Percentiles rank a stretch among this genome's conserved stretches.
Evolutionary conservation across 1,140 invertebrate species (phyloP).

Genomic region (Ooceraea biroi): DNA sequence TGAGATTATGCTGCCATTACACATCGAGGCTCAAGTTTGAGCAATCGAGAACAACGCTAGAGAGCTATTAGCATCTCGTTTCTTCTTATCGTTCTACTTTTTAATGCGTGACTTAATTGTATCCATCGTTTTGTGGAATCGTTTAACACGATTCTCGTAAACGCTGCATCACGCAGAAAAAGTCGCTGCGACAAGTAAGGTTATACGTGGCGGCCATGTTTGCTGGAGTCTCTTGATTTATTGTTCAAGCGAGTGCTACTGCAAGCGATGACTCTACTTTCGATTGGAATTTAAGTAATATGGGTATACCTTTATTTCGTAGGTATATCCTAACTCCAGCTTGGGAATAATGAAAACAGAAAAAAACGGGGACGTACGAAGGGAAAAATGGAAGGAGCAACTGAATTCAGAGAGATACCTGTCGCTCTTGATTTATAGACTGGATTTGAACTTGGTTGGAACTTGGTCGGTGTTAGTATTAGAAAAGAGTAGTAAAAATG

Average conservation of each 20-base stretch:
- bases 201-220: background rate
- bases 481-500: too few species aligned
- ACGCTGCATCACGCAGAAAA: background rate
- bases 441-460: background rate
- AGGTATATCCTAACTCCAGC: background rate
- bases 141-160: background rate
- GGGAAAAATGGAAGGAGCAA: background rate
- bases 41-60: background rate
- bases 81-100: background rate
- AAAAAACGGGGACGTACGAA: background rate
- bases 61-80: background rate
- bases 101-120: background rate
- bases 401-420: background rate
- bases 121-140: background rate
- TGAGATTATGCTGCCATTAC: background rate
- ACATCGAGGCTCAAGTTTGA: background rate
- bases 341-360: background rate
- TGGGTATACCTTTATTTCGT: background rate
- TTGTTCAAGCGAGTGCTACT: background rate
- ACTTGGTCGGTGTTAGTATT: too few species aligned
- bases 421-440: background rate
- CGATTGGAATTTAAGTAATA: background rate
- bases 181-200: background rate
- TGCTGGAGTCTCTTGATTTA: background rate
- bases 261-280: background rate